phyloP scores from a whole-genome alignment of 2,797 vertebrate genomes.

The Diceros bicornis region DNA sequence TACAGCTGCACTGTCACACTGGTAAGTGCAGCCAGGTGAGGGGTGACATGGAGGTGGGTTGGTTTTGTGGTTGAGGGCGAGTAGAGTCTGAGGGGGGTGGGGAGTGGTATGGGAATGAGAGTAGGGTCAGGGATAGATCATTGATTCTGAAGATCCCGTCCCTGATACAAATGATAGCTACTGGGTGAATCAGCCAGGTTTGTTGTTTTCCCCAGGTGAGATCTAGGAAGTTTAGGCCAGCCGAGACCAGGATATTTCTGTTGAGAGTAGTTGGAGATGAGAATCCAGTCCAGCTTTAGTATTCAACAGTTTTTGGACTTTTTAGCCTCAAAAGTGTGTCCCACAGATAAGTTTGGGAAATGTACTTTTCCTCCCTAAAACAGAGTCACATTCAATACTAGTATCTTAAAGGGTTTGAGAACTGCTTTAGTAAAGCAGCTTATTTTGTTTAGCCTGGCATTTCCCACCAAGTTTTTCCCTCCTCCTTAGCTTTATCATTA shows the following conservation, averaged over 20 bases:
- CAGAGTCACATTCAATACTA: not conserved
- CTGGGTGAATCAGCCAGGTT: not conserved
- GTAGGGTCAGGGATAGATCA: not conserved
- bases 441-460: not conserved
- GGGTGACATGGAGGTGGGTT: not conserved
- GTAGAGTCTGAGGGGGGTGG: not conserved
- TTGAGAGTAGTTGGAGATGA: not conserved
- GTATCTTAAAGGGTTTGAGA: not conserved
- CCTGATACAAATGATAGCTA: not conserved
- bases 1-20: conserved; percentile 91
- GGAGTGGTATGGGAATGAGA: not conserved
- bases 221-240: not conserved
- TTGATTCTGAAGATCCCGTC: not conserved
- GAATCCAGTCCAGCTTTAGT: conserved; percentile 16
- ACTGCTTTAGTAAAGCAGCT: not conserved
- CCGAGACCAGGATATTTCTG: not conserved
- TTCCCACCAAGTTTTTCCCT: not conserved
- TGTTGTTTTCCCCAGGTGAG: not conserved
- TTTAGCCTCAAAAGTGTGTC: not conserved
- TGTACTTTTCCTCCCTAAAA: not conserved
- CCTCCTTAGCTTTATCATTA: not conserved
- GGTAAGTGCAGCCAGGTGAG: conserved; percentile 82
- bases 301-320: not conserved
- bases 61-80: not conserved
- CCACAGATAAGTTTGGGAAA: not conserved